Percentiles rank a stretch among this genome's conserved stretches.
Evolutionary conservation across 1,140 invertebrate species (phyloP).

Genomic region (Megathymus violae): DNA sequence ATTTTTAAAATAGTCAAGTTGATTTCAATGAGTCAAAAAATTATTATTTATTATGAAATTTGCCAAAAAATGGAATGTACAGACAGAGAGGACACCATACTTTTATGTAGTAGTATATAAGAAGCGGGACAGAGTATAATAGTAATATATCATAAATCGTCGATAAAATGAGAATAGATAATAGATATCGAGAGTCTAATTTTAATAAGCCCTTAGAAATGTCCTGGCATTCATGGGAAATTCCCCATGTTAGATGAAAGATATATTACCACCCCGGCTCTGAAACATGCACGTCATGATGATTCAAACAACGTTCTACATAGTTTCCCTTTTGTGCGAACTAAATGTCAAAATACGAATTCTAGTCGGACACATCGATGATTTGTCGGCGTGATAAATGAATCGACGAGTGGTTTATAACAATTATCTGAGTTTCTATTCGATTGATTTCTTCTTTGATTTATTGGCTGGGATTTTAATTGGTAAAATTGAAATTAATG

Average conservation of each 20-base stretch:
- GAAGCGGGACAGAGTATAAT: too few relatives aligned
- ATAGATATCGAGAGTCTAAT: not conserved
- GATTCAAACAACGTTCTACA: conserved; percentile 38
- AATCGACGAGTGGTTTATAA: conserved; percentile 47
- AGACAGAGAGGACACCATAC: too few relatives aligned
- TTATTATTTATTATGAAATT: too few relatives aligned
- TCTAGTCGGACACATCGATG: conserved; percentile 45
- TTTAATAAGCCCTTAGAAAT: not conserved
- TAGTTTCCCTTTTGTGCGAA: conserved; percentile 39
- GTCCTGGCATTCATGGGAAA: conserved; percentile 11
- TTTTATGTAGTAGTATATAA: too few relatives aligned
- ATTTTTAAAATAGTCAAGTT: too few relatives aligned
- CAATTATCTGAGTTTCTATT: conserved; percentile 55
- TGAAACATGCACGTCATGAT: conserved; percentile 43
- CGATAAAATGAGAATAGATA: not conserved
- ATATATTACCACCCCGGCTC: conserved; percentile 47
- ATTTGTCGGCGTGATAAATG: conserved; percentile 58
- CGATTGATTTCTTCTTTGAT: conserved; percentile 50
- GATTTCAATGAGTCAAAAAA: too few relatives aligned
- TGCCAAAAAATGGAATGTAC: too few relatives aligned
- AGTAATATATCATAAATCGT: too few relatives aligned
- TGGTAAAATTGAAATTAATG: conserved; percentile 34
- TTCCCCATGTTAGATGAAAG: conserved; percentile 41
- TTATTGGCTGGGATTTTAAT: conserved; percentile 48
- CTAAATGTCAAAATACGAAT: conserved; percentile 50